Evolutionary conservation across 2,888 invertebrate genomes (phyloP).

Genomic region (Cryptophagus acutangulus): DNA sequence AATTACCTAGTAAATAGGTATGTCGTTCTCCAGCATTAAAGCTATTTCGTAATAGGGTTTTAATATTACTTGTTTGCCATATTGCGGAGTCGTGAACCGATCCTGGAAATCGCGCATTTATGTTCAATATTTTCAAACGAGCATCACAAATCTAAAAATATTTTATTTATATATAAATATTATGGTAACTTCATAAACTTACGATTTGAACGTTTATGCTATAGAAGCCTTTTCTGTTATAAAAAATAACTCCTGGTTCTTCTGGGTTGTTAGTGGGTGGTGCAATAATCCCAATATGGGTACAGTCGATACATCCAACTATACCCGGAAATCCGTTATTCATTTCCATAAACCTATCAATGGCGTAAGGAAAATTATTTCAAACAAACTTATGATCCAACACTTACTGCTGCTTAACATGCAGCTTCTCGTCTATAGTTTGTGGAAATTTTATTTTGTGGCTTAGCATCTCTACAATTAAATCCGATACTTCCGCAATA

Average conservation of each 20-base stretch:
- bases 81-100: slow-evolving; percentile 13
- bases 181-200: slow-evolving; percentile 2
- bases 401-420: too few species aligned
- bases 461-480: too few species aligned
- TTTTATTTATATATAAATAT: background rate
- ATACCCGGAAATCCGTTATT: too few species aligned
- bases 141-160: slow-evolving; percentile 9
- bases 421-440: too few species aligned
- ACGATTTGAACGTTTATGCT: slow-evolving; percentile 1
- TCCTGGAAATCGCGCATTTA: slow-evolving; percentile 15
- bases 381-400: too few species aligned
- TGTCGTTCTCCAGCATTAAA: slow-evolving; percentile 8
- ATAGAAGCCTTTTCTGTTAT: background rate
- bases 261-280: slow-evolving; percentile 1
- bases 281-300: slow-evolving; percentile 2
- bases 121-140: slow-evolving; percentile 11
- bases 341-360: too few species aligned
- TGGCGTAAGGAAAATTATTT: too few species aligned
- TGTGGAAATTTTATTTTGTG: too few species aligned
- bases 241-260: background rate
- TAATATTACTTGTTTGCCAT: slow-evolving; percentile 10
- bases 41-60: slow-evolving; percentile 6
- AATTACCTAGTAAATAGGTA: background rate
- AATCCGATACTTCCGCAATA: too few species aligned
- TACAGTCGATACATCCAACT: slow-evolving; percentile 3